Evolutionary conservation across 2,888 invertebrate species (phyloP).

Genomic region (Drosophila ezoana): DNA sequence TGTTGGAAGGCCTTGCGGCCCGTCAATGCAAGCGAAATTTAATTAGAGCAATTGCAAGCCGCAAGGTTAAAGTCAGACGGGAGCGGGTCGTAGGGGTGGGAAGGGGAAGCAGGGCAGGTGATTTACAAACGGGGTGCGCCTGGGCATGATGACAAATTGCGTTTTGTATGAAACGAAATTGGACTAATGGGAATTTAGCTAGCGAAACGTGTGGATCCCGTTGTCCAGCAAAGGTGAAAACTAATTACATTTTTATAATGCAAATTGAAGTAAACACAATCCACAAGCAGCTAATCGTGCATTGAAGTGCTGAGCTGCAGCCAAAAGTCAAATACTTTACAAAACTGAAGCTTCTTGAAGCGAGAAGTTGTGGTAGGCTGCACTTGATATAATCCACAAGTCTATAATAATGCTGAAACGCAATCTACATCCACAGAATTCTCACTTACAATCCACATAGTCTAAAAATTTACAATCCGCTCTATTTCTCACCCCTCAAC

Average conservation of each 20-base stretch:
- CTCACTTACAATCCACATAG: not conserved
- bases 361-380: not conserved
- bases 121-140: conserved; percentile 24
- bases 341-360: not conserved
- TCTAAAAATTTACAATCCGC: too few species aligned
- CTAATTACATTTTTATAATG: too few species aligned
- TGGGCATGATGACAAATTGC: conserved; percentile 36
- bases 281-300: too few species aligned
- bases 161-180: conserved; percentile 13
- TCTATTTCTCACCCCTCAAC: too few species aligned
- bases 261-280: too few species aligned
- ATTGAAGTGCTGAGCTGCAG: too few species aligned
- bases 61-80: conserved; percentile 82
- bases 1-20: conserved; percentile 42
- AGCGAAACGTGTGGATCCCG: too few species aligned
- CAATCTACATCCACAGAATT: not conserved
- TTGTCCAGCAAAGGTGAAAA: too few species aligned
- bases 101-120: conserved; percentile 2
- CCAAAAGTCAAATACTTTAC: not conserved
- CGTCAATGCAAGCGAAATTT: conserved; percentile 65
- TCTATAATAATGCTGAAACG: not conserved
- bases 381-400: conserved; percentile 10
- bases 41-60: conserved; percentile 67
- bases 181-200: conserved; percentile 9
- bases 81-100: not conserved